Conservation (phyloP, 2,888 invertebrate species). For the Diplazon laetatorius region DNA sequence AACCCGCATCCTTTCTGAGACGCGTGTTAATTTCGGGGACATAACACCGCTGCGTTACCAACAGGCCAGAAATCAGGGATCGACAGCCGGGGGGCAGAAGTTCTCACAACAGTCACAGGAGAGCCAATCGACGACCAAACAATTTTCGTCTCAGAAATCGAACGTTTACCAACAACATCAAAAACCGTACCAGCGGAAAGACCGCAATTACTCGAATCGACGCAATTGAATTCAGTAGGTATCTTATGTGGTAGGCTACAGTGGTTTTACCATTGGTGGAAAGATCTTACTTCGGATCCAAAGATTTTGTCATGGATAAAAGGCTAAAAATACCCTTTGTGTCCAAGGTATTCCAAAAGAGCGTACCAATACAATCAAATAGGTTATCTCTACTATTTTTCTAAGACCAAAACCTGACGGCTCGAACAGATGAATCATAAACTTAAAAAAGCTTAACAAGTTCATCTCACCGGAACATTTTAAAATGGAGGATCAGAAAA, state of each 20-base stretch:
- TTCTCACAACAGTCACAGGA: not conserved
- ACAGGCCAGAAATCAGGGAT: not conserved
- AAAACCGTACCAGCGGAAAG: conserved; percentile 2
- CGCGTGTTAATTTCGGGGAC: no score
- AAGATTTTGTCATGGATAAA: conserved; percentile 54
- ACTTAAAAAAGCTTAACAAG: conserved; percentile 55
- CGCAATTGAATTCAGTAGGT: conserved; percentile 40
- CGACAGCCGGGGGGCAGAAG: not conserved
- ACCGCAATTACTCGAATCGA: conserved; percentile 9
- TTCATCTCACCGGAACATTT: conserved; percentile 51
- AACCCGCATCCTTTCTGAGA: no score
- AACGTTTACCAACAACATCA: not conserved
- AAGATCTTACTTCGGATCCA: conserved; percentile 48
- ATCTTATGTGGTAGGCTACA: conserved; percentile 46
- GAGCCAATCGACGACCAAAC: not conserved
- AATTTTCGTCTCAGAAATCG: not conserved
- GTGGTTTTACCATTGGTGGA: conserved; percentile 34
- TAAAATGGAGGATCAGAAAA: conserved; percentile 52
- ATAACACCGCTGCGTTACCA: not conserved
- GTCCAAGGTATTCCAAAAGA: conserved; percentile 2
- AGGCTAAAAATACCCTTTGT: conserved; percentile 55
- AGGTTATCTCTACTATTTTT: conserved; percentile 63
- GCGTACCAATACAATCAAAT: conserved; percentile 19
- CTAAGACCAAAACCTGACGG: conserved; percentile 59
- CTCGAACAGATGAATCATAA: conserved; percentile 61